Percentiles rank a stretch among this genome's conserved stretches.
Conservation (phyloP, 2,113 vertebrate species). For the Burhinus bistriatus region DNA sequence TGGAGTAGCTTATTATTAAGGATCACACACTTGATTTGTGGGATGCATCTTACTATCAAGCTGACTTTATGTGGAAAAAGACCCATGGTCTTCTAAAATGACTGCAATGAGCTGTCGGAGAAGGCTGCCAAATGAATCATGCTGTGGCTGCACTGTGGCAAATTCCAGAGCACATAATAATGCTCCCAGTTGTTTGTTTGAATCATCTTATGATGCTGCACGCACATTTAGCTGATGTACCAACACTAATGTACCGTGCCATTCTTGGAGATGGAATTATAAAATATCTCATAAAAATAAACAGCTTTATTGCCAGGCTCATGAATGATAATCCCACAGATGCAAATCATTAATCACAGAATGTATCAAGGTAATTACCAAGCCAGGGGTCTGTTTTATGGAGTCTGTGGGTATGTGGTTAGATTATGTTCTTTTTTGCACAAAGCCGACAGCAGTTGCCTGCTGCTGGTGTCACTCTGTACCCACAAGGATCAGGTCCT, state of each 20-base stretch:
- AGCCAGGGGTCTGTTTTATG: neutral
- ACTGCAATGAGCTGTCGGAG: neutral
- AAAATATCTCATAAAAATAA: slow-evolving; percentile 40
- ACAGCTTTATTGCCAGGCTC: neutral
- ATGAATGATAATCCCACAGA: slow-evolving; percentile 30
- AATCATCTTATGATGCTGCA: neutral
- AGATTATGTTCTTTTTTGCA: neutral
- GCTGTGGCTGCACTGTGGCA: neutral
- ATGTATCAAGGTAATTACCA: neutral
- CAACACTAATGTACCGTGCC: slow-evolving; percentile 15
- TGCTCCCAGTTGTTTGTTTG: slow-evolving; percentile 33
- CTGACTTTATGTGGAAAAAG: neutral
- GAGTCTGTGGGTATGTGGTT: neutral
- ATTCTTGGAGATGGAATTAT: slow-evolving; percentile 6
- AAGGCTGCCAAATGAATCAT: slow-evolving; percentile 8
- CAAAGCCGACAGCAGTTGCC: neutral
- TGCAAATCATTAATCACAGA: slow-evolving; percentile 40
- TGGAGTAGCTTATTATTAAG: neutral
- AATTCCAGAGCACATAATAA: slow-evolving; percentile 26
- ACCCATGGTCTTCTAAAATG: neutral
- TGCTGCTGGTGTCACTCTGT: neutral
- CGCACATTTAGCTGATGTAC: slow-evolving; percentile 33
- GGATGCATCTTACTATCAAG: neutral
- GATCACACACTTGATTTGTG: neutral
- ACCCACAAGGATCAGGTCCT: neutral